Base-by-base conservation (phyloP, 2,797 vertebrate genomes). In the Agapornis canus region DNA sequence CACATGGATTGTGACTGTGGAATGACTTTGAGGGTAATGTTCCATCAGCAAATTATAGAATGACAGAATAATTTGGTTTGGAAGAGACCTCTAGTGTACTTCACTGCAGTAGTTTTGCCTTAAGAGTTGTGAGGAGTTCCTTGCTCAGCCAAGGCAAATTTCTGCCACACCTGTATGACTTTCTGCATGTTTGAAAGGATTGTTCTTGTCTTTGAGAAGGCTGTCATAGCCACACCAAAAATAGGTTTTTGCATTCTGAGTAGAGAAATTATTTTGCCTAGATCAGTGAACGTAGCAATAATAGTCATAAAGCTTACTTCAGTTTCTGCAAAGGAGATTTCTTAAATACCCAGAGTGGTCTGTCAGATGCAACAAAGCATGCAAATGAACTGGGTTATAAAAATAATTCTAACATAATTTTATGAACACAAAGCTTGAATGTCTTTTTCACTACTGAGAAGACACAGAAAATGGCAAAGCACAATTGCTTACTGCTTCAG, bases 331-430 rank as follows among this genome's bases (percentile, higher is more conserved):
- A 48, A 75, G 70, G 40, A 60, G 32, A 18, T 64, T 93, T 90
- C 77, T 90, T 81, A 88, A 92, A 63, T 77, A 71, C 43, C 22
- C 25, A 22, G 45, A 90, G 40, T 81, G 29, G 45, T 75, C 61
- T 86, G 32, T 86, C 73, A 83, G 52, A 92, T 82, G 65, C 52
- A 90, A 52, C 45, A 92, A 90, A 86, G 45, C 77, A 71, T 79
- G 68, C 63, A 91, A 84, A 78, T 78, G 59, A 90, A 60, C n/a
- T 29, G 20, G 22, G 22, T 56, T 84, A 56, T 64, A 89, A 90
- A 86, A 93, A 81, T 60, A 86, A 52, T 92, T 45, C 40, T 52
- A 65, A 82, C 26, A 21, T 40, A 68, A 76, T 82, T 90, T 93
- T 57, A 63, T 52, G 61, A 93, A 48, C 47, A 27, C 45, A 89